Conservation (phyloP, 2,113 vertebrate species). For the Colossoma macropomum region DNA sequence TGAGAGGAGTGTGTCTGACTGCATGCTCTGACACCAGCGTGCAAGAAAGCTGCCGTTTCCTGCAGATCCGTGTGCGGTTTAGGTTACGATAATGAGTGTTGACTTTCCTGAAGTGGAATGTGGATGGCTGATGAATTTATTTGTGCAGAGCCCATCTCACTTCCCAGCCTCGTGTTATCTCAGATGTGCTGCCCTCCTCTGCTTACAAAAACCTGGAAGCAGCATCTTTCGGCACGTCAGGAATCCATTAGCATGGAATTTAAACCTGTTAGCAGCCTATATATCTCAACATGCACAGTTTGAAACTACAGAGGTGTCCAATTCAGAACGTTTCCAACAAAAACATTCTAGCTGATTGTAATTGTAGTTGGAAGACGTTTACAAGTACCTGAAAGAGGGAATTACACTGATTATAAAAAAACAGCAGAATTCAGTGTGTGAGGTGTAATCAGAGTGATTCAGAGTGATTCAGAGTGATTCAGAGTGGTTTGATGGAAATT, state of each 20-base stretch:
- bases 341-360: constrained; percentile 8
- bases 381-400: background rate
- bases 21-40: background rate
- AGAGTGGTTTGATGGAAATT: too few species aligned
- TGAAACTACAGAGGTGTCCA: constrained; percentile 1
- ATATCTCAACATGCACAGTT: background rate
- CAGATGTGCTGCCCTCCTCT: constrained; percentile 62
- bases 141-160: constrained; percentile 70
- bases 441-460: too few species aligned
- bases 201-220: constrained; percentile 50
- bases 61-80: constrained; percentile 54
- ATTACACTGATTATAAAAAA: too few species aligned
- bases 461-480: too few species aligned
- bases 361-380: background rate
- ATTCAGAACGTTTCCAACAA: constrained; percentile 23
- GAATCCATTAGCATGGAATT: constrained; percentile 58
- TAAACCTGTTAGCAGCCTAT: constrained; percentile 19
- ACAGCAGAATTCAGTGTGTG: too few species aligned
- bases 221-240: constrained; percentile 58
- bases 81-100: constrained; percentile 65
- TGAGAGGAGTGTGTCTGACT: too few species aligned
- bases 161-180: constrained; percentile 46
- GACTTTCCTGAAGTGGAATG: constrained; percentile 69
- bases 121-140: constrained; percentile 69
- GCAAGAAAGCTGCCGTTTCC: constrained; percentile 22